These are phyloP conservation scores for Taurulus bubalis DNA, from an alignment of 2,113 vertebrate species.

Conservation along the genomic window DNA sequence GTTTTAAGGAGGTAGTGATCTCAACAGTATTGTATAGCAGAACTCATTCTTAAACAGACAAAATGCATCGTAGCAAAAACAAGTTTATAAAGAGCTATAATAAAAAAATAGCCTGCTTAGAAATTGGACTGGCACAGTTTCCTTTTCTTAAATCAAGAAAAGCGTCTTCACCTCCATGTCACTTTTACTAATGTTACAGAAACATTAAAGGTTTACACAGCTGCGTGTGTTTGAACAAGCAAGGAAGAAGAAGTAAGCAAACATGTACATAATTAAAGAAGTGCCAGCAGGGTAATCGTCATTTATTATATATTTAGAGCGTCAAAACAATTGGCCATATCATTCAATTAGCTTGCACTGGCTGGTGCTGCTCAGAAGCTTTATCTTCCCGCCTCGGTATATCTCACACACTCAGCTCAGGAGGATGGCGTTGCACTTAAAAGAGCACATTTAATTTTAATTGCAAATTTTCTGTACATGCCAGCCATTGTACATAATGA, in stretches of 20 bases:
- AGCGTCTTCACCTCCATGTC: background rate
- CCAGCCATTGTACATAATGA: no score
- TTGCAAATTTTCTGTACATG: constrained; percentile 61
- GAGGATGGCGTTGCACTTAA: constrained; percentile 36
- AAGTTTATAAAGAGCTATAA: background rate
- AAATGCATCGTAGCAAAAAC: constrained; percentile 2
- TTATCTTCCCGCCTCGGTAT: constrained; percentile 26
- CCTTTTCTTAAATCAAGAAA: background rate
- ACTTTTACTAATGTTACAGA: constrained; percentile 8
- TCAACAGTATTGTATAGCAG: background rate
- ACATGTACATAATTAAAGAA: constrained; percentile 24
- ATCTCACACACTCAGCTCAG: constrained; percentile 37
- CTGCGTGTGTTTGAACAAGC: background rate
- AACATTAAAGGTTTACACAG: background rate
- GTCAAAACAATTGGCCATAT: constrained; percentile 57
- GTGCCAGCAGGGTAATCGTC: constrained; percentile 20
- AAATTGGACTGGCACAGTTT: constrained; percentile 10
- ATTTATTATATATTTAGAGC: constrained; percentile 49
- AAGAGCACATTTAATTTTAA: constrained; percentile 62
- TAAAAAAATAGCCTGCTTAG: background rate
- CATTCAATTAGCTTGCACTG: constrained; percentile 49
- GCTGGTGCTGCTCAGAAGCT: constrained; percentile 5
- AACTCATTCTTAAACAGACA: background rate
- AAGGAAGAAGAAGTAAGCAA: background rate
- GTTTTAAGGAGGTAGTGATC: no score